Conservation (phyloP, 2,888 invertebrate species). For the Epsilonema sp. region DNA sequence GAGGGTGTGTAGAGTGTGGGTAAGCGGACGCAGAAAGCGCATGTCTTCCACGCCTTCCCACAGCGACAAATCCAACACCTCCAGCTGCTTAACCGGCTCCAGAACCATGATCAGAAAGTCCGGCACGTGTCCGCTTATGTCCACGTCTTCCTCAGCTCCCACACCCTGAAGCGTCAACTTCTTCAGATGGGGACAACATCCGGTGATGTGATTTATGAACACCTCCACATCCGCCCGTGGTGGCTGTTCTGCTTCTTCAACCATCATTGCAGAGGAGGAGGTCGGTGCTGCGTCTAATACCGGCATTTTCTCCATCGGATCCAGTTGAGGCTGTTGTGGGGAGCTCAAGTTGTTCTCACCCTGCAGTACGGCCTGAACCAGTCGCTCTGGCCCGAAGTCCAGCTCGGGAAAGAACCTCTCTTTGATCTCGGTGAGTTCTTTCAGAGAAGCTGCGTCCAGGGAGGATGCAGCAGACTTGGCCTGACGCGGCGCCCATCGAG, state of each 20-base stretch:
- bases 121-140: constrained; percentile 12
- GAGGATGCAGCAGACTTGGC: neutral
- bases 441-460: neutral
- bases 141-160: constrained; percentile 10
- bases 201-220: too few species aligned
- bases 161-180: constrained; percentile 7
- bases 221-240: too few species aligned
- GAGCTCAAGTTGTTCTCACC: too few species aligned
- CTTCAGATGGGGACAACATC: neutral
- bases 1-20: constrained; percentile 46
- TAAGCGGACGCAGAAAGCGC: constrained; percentile 45
- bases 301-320: neutral
- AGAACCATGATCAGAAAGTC: constrained; percentile 14
- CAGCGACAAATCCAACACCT: constrained; percentile 17
- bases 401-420: too few species aligned
- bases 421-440: too few species aligned
- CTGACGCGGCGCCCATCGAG: neutral
- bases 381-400: too few species aligned
- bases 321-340: too few species aligned
- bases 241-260: too few species aligned
- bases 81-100: constrained; percentile 12
- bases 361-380: too few species aligned
- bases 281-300: neutral
- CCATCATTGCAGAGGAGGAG: too few species aligned
- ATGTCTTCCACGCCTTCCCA: constrained; percentile 41